Evolutionary conservation across 2,797 vertebrate species (phyloP), one percentile per base, ranked within the genome.

Genomic region (Labeo calbasu): DNA sequence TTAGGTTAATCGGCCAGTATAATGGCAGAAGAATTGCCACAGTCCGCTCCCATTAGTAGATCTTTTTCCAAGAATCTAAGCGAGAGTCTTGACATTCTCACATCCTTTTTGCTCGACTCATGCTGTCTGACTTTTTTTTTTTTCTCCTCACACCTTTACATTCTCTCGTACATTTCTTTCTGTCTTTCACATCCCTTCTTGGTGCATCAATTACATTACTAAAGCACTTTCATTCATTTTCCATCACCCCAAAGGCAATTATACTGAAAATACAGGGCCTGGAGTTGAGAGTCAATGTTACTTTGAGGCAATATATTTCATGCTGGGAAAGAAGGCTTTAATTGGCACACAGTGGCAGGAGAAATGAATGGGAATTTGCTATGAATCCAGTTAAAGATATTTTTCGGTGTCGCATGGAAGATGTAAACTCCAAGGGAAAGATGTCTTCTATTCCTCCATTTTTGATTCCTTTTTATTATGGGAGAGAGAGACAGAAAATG

Each of bases 161-260:
- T 73, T 46, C 65, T 65, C 82, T 65, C 66, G n/a, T 83, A 82
- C 81, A 85, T 86, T 76, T 79, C 82, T 71, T 82, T 78, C 75
- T 81, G 83, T 79, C 76, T 61, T 36, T 77, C 68, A 82, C 81
- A 72, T 57, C 79, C 81, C 79, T 81, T 83, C 79, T 76, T 70
- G 73, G 43, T 61, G 85, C 84, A 85, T 84, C 86, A 66, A 76
- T 61, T 68, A 76, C 79, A 85, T 84, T 79, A 85, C 70, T 68
- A 82, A 72, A 86, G 84, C 75, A 51, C 85, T 82, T 83, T 85
- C 85, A 70, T 82, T 85, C 87, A 78, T 84, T 81, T 85, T 48
- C 53, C 63, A 84, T 89, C 87, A 87, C 83, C 81, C 87, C 83
- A 87, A 80, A 85, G 90, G 87, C 88, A 91, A 91, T 91, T 91